Evolutionary conservation across 37 sponge, comb jelly and placozoan species (phyloP), one percentile per base, ranked within the genome.

Genomic region (Aphrocallistes beatrix): DNA sequence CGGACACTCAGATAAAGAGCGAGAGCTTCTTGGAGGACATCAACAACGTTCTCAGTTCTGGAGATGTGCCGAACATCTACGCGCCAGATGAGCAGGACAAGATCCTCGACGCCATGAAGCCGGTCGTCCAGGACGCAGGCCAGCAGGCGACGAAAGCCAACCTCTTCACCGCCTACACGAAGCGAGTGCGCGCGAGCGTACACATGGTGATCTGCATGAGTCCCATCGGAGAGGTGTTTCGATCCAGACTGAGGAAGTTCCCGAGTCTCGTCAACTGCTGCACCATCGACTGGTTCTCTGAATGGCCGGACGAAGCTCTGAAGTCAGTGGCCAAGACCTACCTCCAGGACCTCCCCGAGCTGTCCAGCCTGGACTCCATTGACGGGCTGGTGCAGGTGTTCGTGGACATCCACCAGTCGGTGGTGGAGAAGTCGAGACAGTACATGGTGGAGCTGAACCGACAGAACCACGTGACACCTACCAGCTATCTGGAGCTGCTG

Each of bases 231-330:
- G 98, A 97, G 86, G 89, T 93, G 1, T 97, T 97, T 87, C 87
- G 98, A 32, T 89, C 91, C 13, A 81, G 95, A 17, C 88, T 97
- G 37, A 81, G 98, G 0, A 90, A 91, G 91, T 97, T 97, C 83
- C 98, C 98, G 9, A 89, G 91, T 69, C 87, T 97, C 21, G 92
- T 97, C 84, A 97, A 89, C 83, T 97, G 98, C 87, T 97, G 98
- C 38, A 97, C 98, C 32, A 97, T 97, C 6, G 98, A 97, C 82
- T 97, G 98, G 98, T 97, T 97, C 91, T 91, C 92, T 38, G 95
- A 93, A 86, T 97, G 98, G 98, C 95, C 98, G 0, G 91, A 93
- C 36, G 98, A 97, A 49, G 98, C 98, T 37, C 90, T 97, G 37
- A 37, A 83, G 51, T 93, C 94, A 32, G 98, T 97, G 19, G 98